A percentile compares a stretch with the other conserved stretches of the same genome.
phyloP scores from a whole-genome alignment of 2,113 vertebrate genomes.

The Brachyhypopomus occidentalis region DNA sequence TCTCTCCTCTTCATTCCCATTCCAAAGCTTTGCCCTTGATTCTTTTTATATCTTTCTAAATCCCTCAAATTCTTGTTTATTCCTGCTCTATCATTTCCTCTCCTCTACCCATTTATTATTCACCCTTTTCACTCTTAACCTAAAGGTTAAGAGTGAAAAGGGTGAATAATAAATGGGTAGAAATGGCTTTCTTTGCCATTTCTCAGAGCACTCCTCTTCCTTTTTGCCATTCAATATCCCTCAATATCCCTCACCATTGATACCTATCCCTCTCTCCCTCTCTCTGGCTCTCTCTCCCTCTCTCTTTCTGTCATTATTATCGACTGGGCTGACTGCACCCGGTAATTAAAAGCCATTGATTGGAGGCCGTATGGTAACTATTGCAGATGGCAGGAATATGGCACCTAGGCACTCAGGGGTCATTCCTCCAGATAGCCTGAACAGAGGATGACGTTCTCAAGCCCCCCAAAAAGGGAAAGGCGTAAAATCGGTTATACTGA shows the following conservation, averaged over 20 bases:
- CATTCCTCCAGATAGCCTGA: too few species aligned
- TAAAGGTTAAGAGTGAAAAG: not conserved
- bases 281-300: not conserved
- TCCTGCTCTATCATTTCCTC: not conserved
- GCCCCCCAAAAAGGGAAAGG: too few species aligned
- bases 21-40: conserved; percentile 9
- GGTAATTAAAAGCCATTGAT: conserved; percentile 80
- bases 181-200: not conserved
- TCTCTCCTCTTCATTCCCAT: conserved; percentile 39
- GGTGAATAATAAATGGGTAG: not conserved
- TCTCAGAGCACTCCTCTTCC: not conserved
- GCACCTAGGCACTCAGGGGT: not conserved
- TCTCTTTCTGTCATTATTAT: conserved; percentile 62
- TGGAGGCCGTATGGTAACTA: conserved; percentile 56
- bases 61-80: not conserved
- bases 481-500: not conserved
- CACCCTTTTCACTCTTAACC: not conserved
- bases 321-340: conserved; percentile 62
- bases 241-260: not conserved
- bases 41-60: not conserved
- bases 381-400: not conserved
- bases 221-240: not conserved
- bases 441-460: too few species aligned
- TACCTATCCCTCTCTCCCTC: not conserved
- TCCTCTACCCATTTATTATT: not conserved